Percentiles rank a stretch among this genome's conserved stretches.
These are phyloP conservation scores for Mamestra brassicae DNA, from an alignment of 2,888 invertebrate species.

Conservation along the genomic window DNA sequence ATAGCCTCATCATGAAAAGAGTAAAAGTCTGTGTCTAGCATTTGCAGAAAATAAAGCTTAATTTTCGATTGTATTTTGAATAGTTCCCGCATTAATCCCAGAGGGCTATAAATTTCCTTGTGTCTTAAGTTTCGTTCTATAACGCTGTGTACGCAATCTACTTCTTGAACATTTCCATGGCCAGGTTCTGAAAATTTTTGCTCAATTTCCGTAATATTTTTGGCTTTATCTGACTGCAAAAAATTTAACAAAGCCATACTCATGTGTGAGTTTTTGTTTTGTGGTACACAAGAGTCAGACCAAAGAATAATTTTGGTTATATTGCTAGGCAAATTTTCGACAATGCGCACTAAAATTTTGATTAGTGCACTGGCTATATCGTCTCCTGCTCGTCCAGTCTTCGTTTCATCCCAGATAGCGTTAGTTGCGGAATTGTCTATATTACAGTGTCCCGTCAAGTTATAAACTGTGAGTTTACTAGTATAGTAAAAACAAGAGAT, in stretches of 20 bases:
- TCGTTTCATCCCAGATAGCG: slow-evolving; percentile 13
- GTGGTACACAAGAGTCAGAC: slow-evolving; percentile 17
- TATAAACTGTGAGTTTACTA: no score
- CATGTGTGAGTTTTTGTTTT: slow-evolving; percentile 21
- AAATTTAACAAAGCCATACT: slow-evolving; percentile 13
- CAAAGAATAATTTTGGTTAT: slow-evolving; percentile 16
- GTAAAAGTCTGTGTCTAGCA: background rate
- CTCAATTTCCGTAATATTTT: slow-evolving; percentile 3
- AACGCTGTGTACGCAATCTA: slow-evolving; percentile 6
- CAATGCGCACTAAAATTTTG: slow-evolving; percentile 6
- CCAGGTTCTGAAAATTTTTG: slow-evolving; percentile 7
- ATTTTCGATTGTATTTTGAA: slow-evolving; percentile 13
- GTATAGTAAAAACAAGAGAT: no score
- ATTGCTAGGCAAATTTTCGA: slow-evolving; percentile 3
- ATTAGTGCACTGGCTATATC: slow-evolving; percentile 8
- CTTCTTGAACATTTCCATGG: slow-evolving; percentile 7
- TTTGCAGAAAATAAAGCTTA: slow-evolving; percentile 12
- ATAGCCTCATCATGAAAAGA: slow-evolving; percentile 10
- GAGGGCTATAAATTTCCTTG: slow-evolving; percentile 15
- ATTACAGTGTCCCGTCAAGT: background rate
- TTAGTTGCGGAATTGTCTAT: slow-evolving; percentile 8
- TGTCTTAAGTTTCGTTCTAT: slow-evolving; percentile 14
- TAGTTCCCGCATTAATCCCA: slow-evolving; percentile 8
- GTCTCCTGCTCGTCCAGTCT: slow-evolving; percentile 1
- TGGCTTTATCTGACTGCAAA: slow-evolving; percentile 10